Conservation (phyloP, 2,113 vertebrate genomes). For the Terrapene triunguis region DNA sequence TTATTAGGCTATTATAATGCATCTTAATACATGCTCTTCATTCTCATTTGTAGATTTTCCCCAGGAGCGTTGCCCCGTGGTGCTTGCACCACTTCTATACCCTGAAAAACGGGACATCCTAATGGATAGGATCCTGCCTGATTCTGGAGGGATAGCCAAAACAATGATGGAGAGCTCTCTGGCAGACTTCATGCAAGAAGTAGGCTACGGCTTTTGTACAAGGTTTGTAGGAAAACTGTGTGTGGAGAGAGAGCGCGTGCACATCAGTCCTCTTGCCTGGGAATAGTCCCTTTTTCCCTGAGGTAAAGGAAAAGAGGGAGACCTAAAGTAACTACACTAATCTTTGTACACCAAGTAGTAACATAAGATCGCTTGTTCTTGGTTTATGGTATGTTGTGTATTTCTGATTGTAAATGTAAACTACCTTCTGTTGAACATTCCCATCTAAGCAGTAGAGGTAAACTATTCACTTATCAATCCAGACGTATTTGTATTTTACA, state of each 20-base stretch:
- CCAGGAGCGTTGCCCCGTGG: constrained; percentile 99
- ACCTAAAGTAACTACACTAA: not conserved
- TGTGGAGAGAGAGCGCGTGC: too few species aligned
- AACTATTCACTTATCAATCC: not conserved
- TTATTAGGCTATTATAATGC: not conserved
- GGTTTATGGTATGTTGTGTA: not conserved
- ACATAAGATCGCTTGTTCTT: fast-evolving
- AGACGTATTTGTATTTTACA: not conserved
- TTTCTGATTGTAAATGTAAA: not conserved
- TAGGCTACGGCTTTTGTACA: constrained; percentile 98
- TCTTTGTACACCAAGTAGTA: not conserved
- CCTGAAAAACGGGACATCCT: constrained; percentile 99
- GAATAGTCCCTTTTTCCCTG: not conserved
- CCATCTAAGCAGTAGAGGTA: not conserved
- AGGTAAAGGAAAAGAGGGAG: not conserved
- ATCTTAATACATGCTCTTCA: not conserved
- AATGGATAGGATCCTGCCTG: constrained; percentile 99
- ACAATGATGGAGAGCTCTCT: constrained; percentile 99
- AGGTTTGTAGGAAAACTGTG: constrained; percentile 83
- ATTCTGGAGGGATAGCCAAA: constrained; percentile 99
- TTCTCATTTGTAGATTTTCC: constrained; percentile 91
- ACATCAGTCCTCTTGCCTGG: not conserved
- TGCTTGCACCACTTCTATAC: constrained; percentile 99
- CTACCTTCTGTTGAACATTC: not conserved
- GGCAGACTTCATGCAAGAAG: constrained; percentile 99